These are phyloP conservation scores for Cephus pygmeus DNA, from an alignment of 2,888 invertebrate species.

Conservation along the genomic window DNA sequence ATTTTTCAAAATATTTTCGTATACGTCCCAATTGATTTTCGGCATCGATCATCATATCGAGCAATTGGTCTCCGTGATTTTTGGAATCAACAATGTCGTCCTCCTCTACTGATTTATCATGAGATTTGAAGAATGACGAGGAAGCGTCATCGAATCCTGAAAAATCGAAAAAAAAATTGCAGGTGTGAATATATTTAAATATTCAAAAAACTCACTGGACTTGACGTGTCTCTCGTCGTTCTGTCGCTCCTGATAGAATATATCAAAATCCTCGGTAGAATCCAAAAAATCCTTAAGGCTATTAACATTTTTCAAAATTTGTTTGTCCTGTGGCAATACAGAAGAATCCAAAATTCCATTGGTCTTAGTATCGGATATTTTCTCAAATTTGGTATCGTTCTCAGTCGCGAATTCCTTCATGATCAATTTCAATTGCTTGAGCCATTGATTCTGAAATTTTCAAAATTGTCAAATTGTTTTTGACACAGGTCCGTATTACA, in stretches of 20 bases:
- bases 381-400: neutral
- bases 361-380: slow-evolving; percentile 6
- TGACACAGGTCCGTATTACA: neutral
- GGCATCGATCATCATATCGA: slow-evolving; percentile 28
- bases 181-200: neutral
- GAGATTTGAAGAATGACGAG: slow-evolving; percentile 5
- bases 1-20: slow-evolving; percentile 31
- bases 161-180: neutral
- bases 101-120: slow-evolving; percentile 7
- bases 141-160: slow-evolving; percentile 27
- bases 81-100: slow-evolving; percentile 5
- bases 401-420: slow-evolving; percentile 17
- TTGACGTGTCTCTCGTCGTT: slow-evolving; percentile 21
- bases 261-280: slow-evolving; percentile 22
- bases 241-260: slow-evolving; percentile 18
- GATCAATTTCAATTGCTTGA: slow-evolving; percentile 28
- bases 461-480: neutral
- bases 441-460: slow-evolving; percentile 31
- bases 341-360: neutral
- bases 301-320: neutral
- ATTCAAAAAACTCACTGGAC: slow-evolving; percentile 22
- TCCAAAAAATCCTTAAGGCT: slow-evolving; percentile 21
- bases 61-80: slow-evolving; percentile 6
- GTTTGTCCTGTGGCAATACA: neutral
- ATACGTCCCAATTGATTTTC: slow-evolving; percentile 32